phyloP scores from a whole-genome alignment of 1,140 invertebrate species.

The Dendrolimus kikuchii region DNA sequence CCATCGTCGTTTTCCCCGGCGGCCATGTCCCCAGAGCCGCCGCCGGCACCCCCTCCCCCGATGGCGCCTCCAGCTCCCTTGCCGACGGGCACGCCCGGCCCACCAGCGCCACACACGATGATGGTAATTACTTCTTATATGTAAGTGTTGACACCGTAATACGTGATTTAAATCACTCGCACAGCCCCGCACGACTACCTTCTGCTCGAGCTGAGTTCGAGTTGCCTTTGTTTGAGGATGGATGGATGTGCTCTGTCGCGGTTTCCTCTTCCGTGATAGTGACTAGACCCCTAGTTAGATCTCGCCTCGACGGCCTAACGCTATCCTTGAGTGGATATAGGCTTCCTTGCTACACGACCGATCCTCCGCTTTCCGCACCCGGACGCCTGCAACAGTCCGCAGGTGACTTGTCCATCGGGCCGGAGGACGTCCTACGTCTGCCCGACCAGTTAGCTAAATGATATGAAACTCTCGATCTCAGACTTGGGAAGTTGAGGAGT shows the following conservation, averaged over 20 bases:
- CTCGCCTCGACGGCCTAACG: constrained; percentile 14
- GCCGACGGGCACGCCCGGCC: constrained; percentile 39
- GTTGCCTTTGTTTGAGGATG: constrained; percentile 17
- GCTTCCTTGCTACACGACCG: no score
- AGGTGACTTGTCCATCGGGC: not conserved
- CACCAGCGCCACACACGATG: constrained; percentile 73
- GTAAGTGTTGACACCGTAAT: constrained; percentile 75
- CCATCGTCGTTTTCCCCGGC: constrained; percentile 61
- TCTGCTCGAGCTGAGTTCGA: constrained; percentile 15
- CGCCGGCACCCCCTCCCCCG: constrained; percentile 62
- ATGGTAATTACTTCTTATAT: constrained; percentile 81
- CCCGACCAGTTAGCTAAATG: constrained; percentile 27
- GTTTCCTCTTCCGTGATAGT: constrained; percentile 20
- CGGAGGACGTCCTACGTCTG: not conserved
- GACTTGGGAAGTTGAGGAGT: constrained; percentile 68
- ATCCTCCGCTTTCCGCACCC: no score
- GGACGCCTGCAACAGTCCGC: no score
- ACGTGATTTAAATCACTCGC: constrained; percentile 55
- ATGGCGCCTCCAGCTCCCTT: constrained; percentile 59
- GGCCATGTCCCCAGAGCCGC: constrained; percentile 61
- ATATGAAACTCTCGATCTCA: constrained; percentile 63
- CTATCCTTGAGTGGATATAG: constrained; percentile 13
- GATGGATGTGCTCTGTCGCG: constrained; percentile 7
- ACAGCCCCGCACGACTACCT: constrained; percentile 46
- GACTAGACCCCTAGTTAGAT: not conserved